phyloP scores from a whole-genome alignment of 2,797 vertebrate genomes.

The Pitangus sulphuratus region DNA sequence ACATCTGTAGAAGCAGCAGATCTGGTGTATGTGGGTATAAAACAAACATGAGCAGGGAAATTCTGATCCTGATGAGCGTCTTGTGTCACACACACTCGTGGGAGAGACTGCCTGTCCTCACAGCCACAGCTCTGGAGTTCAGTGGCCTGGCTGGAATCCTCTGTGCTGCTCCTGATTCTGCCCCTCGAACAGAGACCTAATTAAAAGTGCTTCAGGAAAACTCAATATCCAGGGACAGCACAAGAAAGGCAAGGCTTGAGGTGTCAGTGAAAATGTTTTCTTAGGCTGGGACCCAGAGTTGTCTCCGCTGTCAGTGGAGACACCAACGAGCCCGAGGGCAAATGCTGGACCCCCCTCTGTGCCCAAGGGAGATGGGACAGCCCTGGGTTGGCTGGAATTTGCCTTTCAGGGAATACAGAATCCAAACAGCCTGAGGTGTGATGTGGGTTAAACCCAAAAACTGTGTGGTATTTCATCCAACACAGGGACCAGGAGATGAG shows the following conservation, averaged over 20 bases:
- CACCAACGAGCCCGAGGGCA: neutral
- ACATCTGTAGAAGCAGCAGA: neutral
- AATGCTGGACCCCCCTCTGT: neutral
- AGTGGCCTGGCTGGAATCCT: neutral
- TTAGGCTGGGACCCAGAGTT: neutral
- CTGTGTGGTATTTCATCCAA: neutral
- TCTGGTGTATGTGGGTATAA: neutral
- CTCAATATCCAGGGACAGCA: neutral
- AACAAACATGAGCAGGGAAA: neutral
- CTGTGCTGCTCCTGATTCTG: neutral
- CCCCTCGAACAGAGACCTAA: neutral
- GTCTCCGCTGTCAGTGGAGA: neutral
- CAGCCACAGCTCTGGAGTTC: neutral
- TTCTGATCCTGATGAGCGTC: neutral
- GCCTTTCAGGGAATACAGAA: neutral
- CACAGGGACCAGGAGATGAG: neutral
- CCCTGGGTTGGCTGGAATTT: neutral
- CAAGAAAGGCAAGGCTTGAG: neutral
- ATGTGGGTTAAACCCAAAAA: neutral
- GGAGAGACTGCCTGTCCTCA: neutral
- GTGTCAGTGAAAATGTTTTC: neutral
- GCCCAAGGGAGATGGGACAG: neutral
- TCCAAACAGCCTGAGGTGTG: neutral
- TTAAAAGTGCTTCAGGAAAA: neutral
- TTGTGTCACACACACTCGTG: neutral